Conservation (phyloP, 2,888 invertebrate species). For the Palloptera scutellata region DNA sequence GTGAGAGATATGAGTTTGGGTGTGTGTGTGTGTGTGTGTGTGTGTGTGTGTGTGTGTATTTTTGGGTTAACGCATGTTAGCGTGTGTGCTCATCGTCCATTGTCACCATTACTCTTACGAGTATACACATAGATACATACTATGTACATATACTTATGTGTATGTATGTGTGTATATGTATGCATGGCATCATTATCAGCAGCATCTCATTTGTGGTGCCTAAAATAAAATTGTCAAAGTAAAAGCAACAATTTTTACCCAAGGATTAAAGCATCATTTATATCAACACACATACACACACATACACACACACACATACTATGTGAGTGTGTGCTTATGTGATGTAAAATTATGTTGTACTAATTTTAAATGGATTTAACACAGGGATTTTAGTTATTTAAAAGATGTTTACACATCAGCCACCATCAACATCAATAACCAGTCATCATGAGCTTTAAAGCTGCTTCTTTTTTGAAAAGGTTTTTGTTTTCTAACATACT, state of each 20-base stretch:
- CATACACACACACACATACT: constrained; percentile 1
- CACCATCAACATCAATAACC: not conserved
- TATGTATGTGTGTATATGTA: not conserved
- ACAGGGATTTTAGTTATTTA: constrained; percentile 10
- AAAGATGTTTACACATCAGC: constrained; percentile 10
- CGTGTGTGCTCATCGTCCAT: constrained; percentile 17
- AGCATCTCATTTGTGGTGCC: too few species aligned
- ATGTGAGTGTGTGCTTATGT: constrained; percentile 6
- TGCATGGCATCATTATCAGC: not conserved
- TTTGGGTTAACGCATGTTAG: too few species aligned
- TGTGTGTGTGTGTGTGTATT: constrained; percentile 5
- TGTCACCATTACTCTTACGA: not conserved
- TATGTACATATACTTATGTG: not conserved
- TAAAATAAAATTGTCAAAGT: too few species aligned
- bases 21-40: not conserved
- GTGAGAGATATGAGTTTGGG: too few species aligned
- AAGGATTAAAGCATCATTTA: not conserved
- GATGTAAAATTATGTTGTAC: constrained; percentile 29
- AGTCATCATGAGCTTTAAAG: constrained; percentile 9
- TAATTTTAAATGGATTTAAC: constrained; percentile 34
- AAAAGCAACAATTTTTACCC: too few species aligned
- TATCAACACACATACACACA: not conserved
- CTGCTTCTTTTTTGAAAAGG: constrained; percentile 1
- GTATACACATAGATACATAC: not conserved
- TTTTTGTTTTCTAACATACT: constrained; percentile 1